A percentile compares a stretch with the other conserved stretches of the same genome.
These are phyloP conservation scores for Pungitius pungitius DNA, from an alignment of 2,113 vertebrate genomes.

Conservation along the genomic window DNA sequence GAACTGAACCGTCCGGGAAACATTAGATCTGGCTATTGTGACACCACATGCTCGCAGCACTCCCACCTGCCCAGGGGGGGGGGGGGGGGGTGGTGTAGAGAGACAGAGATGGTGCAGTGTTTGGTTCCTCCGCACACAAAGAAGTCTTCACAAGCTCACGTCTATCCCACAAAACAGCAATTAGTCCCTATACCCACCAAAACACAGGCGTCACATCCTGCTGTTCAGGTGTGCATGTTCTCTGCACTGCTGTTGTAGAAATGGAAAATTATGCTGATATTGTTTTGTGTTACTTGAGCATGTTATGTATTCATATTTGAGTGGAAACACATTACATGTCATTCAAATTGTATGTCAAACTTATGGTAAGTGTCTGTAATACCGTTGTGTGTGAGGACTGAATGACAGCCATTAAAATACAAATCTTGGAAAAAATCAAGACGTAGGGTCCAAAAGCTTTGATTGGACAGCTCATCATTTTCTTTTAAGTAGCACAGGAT, in stretches of 20 bases:
- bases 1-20: conserved; percentile 69
- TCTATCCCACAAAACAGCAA: conserved; percentile 22
- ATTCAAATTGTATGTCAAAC: conserved; percentile 19
- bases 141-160: conserved; percentile 6
- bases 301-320: conserved; percentile 32
- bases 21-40: conserved; percentile 59
- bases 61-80: conserved; percentile 41
- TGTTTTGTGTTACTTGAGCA: conserved; percentile 26
- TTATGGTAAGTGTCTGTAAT: conserved; percentile 28
- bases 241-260: conserved; percentile 17
- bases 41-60: conserved; percentile 45
- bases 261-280: conserved; percentile 38
- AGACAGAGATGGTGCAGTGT: conserved; percentile 14
- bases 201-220: conserved; percentile 3
- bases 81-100: background rate
- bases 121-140: conserved; percentile 40
- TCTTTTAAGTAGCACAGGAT: conserved; percentile 10
- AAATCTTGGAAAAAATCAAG: conserved; percentile 10
- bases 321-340: conserved; percentile 28
- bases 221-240: conserved; percentile 12
- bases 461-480: conserved; percentile 10
- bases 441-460: background rate
- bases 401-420: conserved; percentile 30
- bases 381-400: conserved; percentile 29
- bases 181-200: conserved; percentile 2